Evolutionary conservation across 2,888 invertebrate species (phyloP).

Genomic region (Neoascia interrupta): DNA sequence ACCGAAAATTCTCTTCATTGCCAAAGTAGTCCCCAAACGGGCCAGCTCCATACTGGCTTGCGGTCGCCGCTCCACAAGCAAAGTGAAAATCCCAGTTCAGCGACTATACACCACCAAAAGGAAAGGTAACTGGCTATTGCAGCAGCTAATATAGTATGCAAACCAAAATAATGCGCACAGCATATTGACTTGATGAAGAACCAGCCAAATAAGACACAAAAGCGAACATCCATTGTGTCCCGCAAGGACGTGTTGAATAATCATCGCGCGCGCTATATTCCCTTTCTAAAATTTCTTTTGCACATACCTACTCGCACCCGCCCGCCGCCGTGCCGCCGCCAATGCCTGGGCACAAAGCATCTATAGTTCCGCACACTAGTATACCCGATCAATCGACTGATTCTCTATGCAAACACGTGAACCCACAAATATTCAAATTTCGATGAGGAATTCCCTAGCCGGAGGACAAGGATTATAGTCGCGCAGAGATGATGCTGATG

Average conservation of each 20-base stretch:
- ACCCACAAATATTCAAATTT: constrained; percentile 76
- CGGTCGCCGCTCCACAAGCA: constrained; percentile 41
- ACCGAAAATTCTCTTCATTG: constrained; percentile 24
- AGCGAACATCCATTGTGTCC: constrained; percentile 71
- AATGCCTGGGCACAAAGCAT: constrained; percentile 41
- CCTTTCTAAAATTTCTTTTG: constrained; percentile 63
- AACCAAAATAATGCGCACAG: constrained; percentile 58
- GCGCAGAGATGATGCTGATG: constrained; percentile 71
- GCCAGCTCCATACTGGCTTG: constrained; percentile 60
- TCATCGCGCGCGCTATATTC: constrained; percentile 72
- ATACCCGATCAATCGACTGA: constrained; percentile 58
- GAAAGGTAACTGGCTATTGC: constrained; percentile 33
- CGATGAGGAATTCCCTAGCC: constrained; percentile 78
- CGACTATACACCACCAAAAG: constrained; percentile 3
- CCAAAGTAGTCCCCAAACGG: constrained; percentile 49
- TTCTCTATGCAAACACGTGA: constrained; percentile 74
- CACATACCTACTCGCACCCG: constrained; percentile 33
- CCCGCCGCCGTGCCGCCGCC: too few relatives aligned
- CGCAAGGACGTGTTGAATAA: constrained; percentile 77
- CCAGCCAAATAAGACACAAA: constrained; percentile 66
- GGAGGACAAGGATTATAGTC: constrained; percentile 77
- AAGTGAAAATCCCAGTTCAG: constrained; percentile 56
- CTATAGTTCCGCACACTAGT: constrained; percentile 23
- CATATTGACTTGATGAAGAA: constrained; percentile 58
- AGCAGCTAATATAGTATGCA: constrained; percentile 42